These are phyloP conservation scores for Oreochromis mossambicus DNA, from an alignment of 2,797 vertebrate genomes.

Conservation along the genomic window DNA sequence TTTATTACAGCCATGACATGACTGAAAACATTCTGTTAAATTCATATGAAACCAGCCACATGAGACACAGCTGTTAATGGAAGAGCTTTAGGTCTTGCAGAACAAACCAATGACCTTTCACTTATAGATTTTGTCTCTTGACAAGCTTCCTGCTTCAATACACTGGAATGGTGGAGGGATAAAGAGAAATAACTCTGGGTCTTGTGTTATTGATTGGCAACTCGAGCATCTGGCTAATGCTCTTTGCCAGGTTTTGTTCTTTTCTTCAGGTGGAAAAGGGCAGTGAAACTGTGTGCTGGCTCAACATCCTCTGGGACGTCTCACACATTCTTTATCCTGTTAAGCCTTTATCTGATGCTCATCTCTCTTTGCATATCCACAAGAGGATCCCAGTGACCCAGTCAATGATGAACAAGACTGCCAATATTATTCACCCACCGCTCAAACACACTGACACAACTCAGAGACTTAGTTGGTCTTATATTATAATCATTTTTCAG, in stretches of 20 bases:
- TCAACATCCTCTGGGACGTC: neutral
- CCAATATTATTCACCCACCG: neutral
- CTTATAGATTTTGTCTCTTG: neutral
- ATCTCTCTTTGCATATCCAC: neutral
- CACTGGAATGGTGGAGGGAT: neutral
- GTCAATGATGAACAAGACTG: neutral
- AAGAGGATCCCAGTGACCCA: neutral
- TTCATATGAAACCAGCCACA: neutral
- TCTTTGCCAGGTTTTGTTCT: neutral
- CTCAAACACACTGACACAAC: neutral
- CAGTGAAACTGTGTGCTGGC: neutral
- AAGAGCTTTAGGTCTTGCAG: neutral
- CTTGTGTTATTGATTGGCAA: conserved; percentile 28
- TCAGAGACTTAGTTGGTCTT: neutral
- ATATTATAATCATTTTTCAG: neutral
- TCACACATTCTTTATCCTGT: neutral
- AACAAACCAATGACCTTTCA: neutral
- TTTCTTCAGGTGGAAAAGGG: neutral
- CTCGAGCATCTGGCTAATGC: neutral
- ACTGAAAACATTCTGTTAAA: neutral
- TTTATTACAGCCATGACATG: neutral
- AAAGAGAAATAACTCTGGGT: conserved; percentile 1
- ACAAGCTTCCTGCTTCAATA: neutral
- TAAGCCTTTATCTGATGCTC: neutral
- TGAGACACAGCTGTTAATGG: neutral